Base-by-base conservation (phyloP, 2,113 vertebrate species). In the Hippoglossus stenolepis region DNA sequence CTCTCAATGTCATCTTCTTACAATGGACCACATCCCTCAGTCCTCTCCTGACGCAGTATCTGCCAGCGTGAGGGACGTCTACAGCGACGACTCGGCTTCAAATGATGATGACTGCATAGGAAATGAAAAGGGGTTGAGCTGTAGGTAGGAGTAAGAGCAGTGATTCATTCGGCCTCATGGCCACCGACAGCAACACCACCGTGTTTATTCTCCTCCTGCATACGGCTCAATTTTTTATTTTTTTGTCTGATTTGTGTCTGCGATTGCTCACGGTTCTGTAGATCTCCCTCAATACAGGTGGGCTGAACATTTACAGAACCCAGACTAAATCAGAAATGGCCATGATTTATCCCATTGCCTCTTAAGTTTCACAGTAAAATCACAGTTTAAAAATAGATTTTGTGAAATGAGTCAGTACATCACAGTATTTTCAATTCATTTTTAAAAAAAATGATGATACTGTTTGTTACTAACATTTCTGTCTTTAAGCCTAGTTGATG, bases 131-230 rank as follows among this genome's bases (percentile, higher is more conserved):
- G 24, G 45, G 62, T 24, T 58, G 31, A 71, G 49, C 62, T 73
- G 74, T 53, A 75, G 75, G 86, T 87, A 77, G 82, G 86, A 85
- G 80, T 75, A 75, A 76, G 63, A 88, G 59, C 78, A 73, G 8
- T 89, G 87, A 85, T 63, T 90, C 87, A 89, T 69, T 24, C 67
- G 2, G 73, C 45, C 64, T 71, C 58, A 61, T 9, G 18, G 62
- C 56, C 66, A 65, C 73, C 56, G 62, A 65, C 47, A 13, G 83
- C 71, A 75, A 20, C 75, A 75, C 35, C 51, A 5, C 57, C 43
- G 58, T 67, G 69, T 71, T 70, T 13, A 69, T 68, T 53, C 70
- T 43, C 43, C 17, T 7, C 73, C 73, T 51, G 45, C 70, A 79
- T 73, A 49, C 21, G 5, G 57, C 21, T 69, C 65, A 62, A 13